Percentiles rank a stretch among this genome's conserved stretches.
These are phyloP conservation scores for Pterophyllum scalare DNA, from an alignment of 2,113 vertebrate species.

Conservation along the genomic window DNA sequence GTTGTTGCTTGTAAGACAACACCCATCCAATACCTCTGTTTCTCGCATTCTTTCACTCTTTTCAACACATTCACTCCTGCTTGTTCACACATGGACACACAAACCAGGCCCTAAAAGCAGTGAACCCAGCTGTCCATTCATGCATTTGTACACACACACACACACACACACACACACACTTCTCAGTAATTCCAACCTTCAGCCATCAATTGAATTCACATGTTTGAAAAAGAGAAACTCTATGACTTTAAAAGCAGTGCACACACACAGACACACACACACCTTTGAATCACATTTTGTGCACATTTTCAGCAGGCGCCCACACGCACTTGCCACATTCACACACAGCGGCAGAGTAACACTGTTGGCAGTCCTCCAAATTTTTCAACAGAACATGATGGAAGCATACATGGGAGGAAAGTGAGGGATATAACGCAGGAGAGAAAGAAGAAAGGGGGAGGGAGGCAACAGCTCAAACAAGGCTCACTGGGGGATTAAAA, in stretches of 20 bases:
- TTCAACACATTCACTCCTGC: constrained; percentile 30
- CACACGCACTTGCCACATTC: constrained; percentile 34
- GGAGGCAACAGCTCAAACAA: constrained; percentile 49
- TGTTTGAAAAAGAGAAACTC: constrained; percentile 31
- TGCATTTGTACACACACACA: constrained; percentile 30
- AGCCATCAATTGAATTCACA: constrained; percentile 66
- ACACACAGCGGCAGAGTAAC: constrained; percentile 32
- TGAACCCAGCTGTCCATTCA: constrained; percentile 48
- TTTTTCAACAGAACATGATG: constrained; percentile 53
- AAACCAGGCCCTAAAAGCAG: constrained; percentile 36
- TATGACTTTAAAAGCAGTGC: constrained; percentile 39
- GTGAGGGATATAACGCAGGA: constrained; percentile 11
- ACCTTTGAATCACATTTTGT: constrained; percentile 22
- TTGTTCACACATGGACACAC: not conserved
- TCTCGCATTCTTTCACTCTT: constrained; percentile 52
- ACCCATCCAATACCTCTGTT: constrained; percentile 57
- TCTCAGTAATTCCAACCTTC: constrained; percentile 38
- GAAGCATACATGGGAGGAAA: constrained; percentile 35
- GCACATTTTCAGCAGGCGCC: constrained; percentile 1
- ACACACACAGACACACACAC: constrained; percentile 10
- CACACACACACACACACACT: not conserved
- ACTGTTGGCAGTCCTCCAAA: constrained; percentile 64
- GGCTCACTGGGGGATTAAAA: constrained; percentile 45
- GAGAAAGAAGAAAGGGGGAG: not conserved
- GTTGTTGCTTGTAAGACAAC: constrained; percentile 78